phyloP scores from a whole-genome alignment of 30 jellyfish, hydroid and myxozoan genomes.

The Cassiopea xamachana region DNA sequence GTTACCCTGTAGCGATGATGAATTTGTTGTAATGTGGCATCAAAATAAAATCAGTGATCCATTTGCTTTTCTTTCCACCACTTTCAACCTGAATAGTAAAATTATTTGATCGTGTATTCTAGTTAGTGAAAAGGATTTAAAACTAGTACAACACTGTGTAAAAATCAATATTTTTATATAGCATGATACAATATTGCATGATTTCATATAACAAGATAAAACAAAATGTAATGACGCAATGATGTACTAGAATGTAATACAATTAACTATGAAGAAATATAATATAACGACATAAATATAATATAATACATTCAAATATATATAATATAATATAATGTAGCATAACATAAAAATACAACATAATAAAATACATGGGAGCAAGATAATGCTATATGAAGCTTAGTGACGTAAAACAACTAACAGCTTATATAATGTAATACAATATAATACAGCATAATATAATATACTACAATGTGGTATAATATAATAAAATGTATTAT shows the following conservation, averaged over 20 bases:
- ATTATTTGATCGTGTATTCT: no score
- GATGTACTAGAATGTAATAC: neutral
- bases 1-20: slow-evolving; percentile 92
- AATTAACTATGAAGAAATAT: no score
- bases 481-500: neutral
- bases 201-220: neutral
- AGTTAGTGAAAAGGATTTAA: no score
- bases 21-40: slow-evolving; percentile 98
- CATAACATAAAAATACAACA: neutral
- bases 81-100: slow-evolving; percentile 70
- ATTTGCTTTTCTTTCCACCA: slow-evolving; percentile 80
- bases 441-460: neutral
- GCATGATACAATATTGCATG: neutral
- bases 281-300: neutral
- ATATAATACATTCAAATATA: neutral
- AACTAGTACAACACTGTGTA: no score
- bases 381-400: neutral
- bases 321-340: no score
- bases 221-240: neutral
- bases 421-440: neutral
- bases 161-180: no score
- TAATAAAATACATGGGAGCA: neutral
- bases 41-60: slow-evolving; percentile 92
- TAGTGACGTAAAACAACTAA: neutral
- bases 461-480: neutral